Evolutionary conservation across 1,140 invertebrate species (phyloP).

Genomic region (Hyposmocoma kahamanoa): DNA sequence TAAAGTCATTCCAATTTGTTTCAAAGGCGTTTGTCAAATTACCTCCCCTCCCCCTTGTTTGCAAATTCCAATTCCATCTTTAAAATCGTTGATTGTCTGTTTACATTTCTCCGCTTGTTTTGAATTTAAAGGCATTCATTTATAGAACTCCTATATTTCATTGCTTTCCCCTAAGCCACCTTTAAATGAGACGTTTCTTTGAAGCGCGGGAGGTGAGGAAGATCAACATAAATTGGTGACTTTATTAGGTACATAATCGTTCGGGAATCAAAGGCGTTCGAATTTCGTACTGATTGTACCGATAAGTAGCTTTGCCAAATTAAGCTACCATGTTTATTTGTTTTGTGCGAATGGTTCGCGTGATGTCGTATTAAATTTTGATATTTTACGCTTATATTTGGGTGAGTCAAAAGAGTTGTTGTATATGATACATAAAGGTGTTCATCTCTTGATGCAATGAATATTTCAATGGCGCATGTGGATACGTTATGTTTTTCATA

Average conservation of each 20-base stretch:
- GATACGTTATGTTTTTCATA: too few relatives aligned
- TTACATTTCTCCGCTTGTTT: constrained; percentile 61
- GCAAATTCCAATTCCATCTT: constrained; percentile 28
- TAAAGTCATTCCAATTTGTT: not conserved
- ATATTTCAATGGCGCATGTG: too few relatives aligned
- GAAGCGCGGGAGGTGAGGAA: constrained; percentile 8
- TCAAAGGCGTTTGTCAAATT: not conserved
- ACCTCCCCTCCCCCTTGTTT: constrained; percentile 1
- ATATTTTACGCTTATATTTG: too few relatives aligned
- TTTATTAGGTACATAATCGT: constrained; percentile 59
- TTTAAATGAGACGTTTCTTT: not conserved
- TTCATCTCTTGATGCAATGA: too few relatives aligned
- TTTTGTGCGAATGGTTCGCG: constrained; percentile 3
- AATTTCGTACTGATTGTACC: constrained; percentile 45
- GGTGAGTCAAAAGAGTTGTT: too few relatives aligned
- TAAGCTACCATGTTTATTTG: constrained; percentile 4
- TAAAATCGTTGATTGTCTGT: constrained; percentile 69
- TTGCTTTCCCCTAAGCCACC: constrained; percentile 5
- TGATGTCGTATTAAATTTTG: too few relatives aligned
- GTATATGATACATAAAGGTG: too few relatives aligned
- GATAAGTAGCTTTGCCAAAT: constrained; percentile 32
- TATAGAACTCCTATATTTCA: constrained; percentile 32
- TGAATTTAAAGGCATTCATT: constrained; percentile 37
- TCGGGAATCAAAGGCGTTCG: constrained; percentile 53
- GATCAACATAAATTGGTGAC: constrained; percentile 43